Base-by-base conservation (phyloP, 1,140 invertebrate species). In the Drosophila asahinai region DNA sequence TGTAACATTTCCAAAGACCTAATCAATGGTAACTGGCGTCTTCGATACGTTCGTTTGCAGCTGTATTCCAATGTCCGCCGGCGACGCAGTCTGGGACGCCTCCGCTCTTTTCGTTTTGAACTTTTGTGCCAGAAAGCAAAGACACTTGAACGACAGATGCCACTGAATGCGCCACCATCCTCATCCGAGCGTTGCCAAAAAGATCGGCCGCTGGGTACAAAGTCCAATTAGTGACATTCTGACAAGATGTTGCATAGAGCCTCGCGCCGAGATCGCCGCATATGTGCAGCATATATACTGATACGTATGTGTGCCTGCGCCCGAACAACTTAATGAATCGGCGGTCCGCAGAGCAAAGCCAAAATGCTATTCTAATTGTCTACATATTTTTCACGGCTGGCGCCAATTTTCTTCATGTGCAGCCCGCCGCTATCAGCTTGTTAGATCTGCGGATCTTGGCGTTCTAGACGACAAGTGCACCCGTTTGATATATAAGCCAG, bases 191-290 rank as follows among this genome's bases (percentile, higher is more conserved):
- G 77, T 71, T 87, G 83, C 83, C 83, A 86, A 86, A 74, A 77
- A 77, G 65, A 40, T 72, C 61, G 43, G 77, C 47, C 73, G 76
- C 68, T 68, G 55, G 62, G 80, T 80, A 48, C 83, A 80, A 86
- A 86, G 83, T 87, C 80, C 83, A 87, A 60, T 86, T 77, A 80
- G 80, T 87, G 83, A 87, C 83, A 87, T 83, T 86, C 70, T 80
- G 80, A 76, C 79, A 81, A 82, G 77, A 77, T 86, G 78, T 70
- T 86, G 79, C 64, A 68, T 52, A 65, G 38, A 77, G 66, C 19
- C 77, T 49, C 49, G 30, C 59, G 25, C 62, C 33, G 51, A 47
- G 49, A 55, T 65, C 61, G 38, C 19, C 48, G 47, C 60, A 65
- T 49, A 48, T n/a, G 8, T 40, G 14, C 17, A 12, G 22, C 40